Evolutionary conservation across 2,888 invertebrate species (phyloP).

Genomic region (Ennomos erosarius): DNA sequence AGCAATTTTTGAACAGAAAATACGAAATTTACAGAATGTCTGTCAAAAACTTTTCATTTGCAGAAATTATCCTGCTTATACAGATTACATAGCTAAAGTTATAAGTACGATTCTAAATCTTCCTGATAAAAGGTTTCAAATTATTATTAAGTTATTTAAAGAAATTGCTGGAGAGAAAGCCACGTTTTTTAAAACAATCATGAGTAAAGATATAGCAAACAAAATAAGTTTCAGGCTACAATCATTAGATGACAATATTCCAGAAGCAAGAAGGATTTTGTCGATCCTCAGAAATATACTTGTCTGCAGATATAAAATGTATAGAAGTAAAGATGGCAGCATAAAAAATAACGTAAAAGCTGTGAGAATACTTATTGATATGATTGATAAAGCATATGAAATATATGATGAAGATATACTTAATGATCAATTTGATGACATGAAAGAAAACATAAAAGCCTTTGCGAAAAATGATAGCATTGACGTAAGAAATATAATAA

Average conservation of each 20-base stretch:
- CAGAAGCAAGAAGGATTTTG: conserved; percentile 34
- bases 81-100: conserved; percentile 49
- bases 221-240: conserved; percentile 33
- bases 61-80: conserved; percentile 49
- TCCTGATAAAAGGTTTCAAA: conserved; percentile 5
- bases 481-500: conserved; percentile 1
- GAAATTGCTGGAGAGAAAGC: conserved; percentile 32
- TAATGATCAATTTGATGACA: conserved; percentile 41
- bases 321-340: conserved; percentile 31
- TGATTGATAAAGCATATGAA: conserved; percentile 53
- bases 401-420: conserved; percentile 40
- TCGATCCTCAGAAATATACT: conserved; percentile 36
- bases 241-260: conserved; percentile 14
- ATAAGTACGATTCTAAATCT: conserved; percentile 45
- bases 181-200: conserved; percentile 38
- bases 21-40: conserved; percentile 1
- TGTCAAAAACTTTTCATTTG: conserved; percentile 42
- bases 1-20: conserved; percentile 1
- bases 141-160: conserved; percentile 2
- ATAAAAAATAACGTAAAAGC: conserved; percentile 31
- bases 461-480: conserved; percentile 31
- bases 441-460: conserved; percentile 35
- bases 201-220: conserved; percentile 37
- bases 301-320: conserved; percentile 43
- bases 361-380: conserved; percentile 50